Evolutionary conservation across 2,797 vertebrate species (phyloP).

Genomic region (Neoniphon sammara): DNA sequence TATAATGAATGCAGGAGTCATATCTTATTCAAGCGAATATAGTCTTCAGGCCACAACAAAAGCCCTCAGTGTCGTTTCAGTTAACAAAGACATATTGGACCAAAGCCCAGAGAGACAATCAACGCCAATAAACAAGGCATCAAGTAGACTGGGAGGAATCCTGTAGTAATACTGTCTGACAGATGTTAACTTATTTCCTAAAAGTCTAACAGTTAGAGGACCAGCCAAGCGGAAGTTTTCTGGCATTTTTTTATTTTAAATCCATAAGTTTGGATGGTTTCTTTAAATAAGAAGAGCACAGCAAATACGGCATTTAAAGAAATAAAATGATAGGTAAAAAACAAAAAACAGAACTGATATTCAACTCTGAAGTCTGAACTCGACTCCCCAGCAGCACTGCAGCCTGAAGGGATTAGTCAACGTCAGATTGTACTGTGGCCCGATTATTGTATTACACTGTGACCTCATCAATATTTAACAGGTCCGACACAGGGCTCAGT

Average conservation of each 20-base stretch:
- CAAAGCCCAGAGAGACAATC: conserved; percentile 45
- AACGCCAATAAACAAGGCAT: conserved; percentile 36
- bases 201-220: neutral
- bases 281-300: neutral
- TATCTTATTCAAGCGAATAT: conserved; percentile 53
- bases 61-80: conserved; percentile 38
- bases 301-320: neutral
- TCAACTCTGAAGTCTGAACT: neutral
- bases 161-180: conserved; percentile 10
- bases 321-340: neutral
- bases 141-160: conserved; percentile 21
- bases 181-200: neutral
- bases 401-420: conserved; percentile 45
- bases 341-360: neutral
- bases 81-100: conserved; percentile 37
- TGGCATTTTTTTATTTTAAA: neutral
- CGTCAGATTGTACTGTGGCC: conserved; percentile 63
- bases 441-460: conserved; percentile 74
- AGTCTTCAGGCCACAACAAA: conserved; percentile 35
- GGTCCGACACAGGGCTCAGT: conserved; percentile 49
- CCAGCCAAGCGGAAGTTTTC: neutral
- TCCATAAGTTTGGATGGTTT: neutral
- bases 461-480: conserved; percentile 82
- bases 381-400: conserved; percentile 11
- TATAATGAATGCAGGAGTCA: conserved; percentile 32